A percentile compares a stretch with the other conserved stretches of the same genome.
These are phyloP conservation scores for Uloborus plumipes DNA, from an alignment of 2,888 invertebrate genomes.

Conservation along the genomic window DNA sequence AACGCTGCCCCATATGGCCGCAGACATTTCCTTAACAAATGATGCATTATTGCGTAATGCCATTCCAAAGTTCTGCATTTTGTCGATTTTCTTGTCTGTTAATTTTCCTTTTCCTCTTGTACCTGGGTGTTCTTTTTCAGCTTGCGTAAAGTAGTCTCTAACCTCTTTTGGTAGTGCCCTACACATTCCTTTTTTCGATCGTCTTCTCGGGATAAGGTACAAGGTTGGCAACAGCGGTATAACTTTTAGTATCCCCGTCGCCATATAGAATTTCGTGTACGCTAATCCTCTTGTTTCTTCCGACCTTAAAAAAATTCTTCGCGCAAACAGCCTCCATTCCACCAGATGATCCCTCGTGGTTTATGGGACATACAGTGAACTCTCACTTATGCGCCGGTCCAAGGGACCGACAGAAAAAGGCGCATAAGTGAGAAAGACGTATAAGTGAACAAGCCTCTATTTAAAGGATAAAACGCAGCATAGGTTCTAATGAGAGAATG, in stretches of 20 bases:
- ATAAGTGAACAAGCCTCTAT: too few relatives aligned
- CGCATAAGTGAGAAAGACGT: too few relatives aligned
- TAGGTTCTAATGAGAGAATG: too few relatives aligned
- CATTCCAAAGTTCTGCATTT: slow-evolving; percentile 21
- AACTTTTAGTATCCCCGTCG: slow-evolving; percentile 12
- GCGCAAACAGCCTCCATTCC: slow-evolving; percentile 7
- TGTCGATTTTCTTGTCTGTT: slow-evolving; percentile 4
- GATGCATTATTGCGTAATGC: slow-evolving; percentile 2
- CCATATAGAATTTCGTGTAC: slow-evolving; percentile 4
- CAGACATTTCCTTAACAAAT: slow-evolving; percentile 11
- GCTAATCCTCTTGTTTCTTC: not conserved
- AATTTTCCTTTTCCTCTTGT: slow-evolving; percentile 11
- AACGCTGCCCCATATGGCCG: slow-evolving; percentile 17
- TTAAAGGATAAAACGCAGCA: too few relatives aligned
- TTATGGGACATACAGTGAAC: too few relatives aligned
- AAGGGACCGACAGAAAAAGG: too few relatives aligned
- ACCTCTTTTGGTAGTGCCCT: slow-evolving; percentile 15
- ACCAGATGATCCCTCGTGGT: not conserved
- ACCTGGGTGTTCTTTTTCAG: not conserved
- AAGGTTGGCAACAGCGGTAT: not conserved
- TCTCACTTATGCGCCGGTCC: too few relatives aligned
- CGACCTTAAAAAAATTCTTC: not conserved
- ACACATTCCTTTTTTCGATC: slow-evolving; percentile 18
- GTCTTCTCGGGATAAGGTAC: not conserved
- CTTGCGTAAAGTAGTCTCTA: slow-evolving; percentile 2